These are phyloP conservation scores for Drosophila insularis DNA, from an alignment of 1,140 invertebrate species.

Conservation along the genomic window DNA sequence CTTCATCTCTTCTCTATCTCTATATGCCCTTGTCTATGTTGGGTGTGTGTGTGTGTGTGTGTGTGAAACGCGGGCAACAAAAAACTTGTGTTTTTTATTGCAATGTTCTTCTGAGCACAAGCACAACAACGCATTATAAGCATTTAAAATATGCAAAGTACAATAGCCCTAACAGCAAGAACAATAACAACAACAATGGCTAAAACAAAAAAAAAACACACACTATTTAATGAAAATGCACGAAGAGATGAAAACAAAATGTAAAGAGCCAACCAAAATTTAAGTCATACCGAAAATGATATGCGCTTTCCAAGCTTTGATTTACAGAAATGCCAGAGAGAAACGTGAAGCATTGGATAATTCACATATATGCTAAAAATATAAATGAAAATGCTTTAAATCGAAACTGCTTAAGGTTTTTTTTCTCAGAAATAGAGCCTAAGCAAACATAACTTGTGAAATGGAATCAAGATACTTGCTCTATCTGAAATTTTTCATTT, in stretches of 20 bases:
- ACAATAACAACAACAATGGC: conserved; percentile 30
- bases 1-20: not conserved
- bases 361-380: too few relatives aligned
- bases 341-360: too few relatives aligned
- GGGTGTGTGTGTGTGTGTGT: not conserved
- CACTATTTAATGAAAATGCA: conserved; percentile 73
- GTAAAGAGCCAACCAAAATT: conserved; percentile 19
- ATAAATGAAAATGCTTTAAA: too few relatives aligned
- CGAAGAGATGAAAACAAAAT: conserved; percentile 46
- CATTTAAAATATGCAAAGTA: conserved; percentile 73
- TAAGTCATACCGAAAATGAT: not conserved
- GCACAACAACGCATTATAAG: conserved; percentile 46
- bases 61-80: conserved; percentile 1
- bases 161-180: conserved; percentile 37
- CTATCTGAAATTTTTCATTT: too few relatives aligned
- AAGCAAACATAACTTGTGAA: too few relatives aligned
- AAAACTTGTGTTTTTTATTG: conserved; percentile 71
- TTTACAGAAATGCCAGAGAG: too few relatives aligned
- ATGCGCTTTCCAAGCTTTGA: not conserved
- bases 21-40: not conserved
- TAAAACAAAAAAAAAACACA: conserved; percentile 19
- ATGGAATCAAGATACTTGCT: too few relatives aligned
- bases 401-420: too few relatives aligned
- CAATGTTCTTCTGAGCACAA: conserved; percentile 57
- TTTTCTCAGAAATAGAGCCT: too few relatives aligned